Percentiles rank a stretch among this genome's conserved stretches.
These are phyloP conservation scores for Prorops nasuta DNA, from an alignment of 1,140 invertebrate species.

Conservation along the genomic window DNA sequence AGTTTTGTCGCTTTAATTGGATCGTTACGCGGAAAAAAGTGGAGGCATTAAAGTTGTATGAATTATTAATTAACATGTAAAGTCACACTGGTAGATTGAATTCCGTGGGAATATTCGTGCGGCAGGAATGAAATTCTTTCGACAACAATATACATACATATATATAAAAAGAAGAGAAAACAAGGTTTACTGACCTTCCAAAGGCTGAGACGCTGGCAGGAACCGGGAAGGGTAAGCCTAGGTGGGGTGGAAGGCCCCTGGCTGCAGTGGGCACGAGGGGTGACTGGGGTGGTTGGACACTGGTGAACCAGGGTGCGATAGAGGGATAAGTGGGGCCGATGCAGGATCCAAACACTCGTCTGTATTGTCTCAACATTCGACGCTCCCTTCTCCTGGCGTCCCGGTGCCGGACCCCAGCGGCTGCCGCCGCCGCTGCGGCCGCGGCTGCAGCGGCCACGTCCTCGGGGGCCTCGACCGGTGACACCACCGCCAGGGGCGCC, in stretches of 20 bases:
- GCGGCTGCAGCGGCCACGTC: constrained; percentile 21
- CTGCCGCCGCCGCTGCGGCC: background rate
- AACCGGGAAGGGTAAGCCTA: constrained; percentile 54
- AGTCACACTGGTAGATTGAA: too few relatives aligned
- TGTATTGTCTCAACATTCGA: too few relatives aligned
- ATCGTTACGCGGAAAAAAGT: too few relatives aligned
- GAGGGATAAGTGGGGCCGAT: constrained; percentile 3
- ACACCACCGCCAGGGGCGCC: constrained; percentile 30
- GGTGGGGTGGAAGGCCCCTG: constrained; percentile 47
- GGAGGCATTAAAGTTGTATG: too few relatives aligned
- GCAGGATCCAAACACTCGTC: too few relatives aligned
- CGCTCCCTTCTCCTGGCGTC: constrained; percentile 13
- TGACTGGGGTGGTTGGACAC: constrained; percentile 41
- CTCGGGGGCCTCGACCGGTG: constrained; percentile 46
- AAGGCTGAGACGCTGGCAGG: constrained; percentile 53
- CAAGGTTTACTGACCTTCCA: constrained; percentile 47
- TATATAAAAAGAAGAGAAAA: too few relatives aligned
- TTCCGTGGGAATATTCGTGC: too few relatives aligned
- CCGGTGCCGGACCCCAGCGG: constrained; percentile 10
- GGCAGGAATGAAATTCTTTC: too few relatives aligned
- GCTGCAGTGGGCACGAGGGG: constrained; percentile 15
- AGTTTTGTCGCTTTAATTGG: too few relatives aligned
- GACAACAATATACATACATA: too few relatives aligned
- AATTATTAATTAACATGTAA: too few relatives aligned
- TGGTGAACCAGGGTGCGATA: constrained; percentile 29